Base-by-base conservation (phyloP, 2,888 invertebrate genomes). In the Pammene fasciana region DNA sequence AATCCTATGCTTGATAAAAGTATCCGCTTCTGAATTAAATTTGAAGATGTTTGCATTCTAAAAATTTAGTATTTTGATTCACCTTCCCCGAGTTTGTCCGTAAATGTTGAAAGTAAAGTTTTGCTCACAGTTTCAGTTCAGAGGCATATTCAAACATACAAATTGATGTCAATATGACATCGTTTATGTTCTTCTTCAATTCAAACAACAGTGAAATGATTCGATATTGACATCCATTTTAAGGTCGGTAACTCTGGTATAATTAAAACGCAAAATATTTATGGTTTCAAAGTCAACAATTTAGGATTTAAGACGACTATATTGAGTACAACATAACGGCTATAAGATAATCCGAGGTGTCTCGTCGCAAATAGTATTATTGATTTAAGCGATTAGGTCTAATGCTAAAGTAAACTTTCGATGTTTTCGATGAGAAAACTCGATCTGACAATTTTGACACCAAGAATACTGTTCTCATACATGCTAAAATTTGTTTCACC, bases 1-100 rank as follows among this genome's bases (percentile, higher is more conserved):
- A 59, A 70, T 59, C 65, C 59, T 41, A 45, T 65, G 45, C 26
- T 7, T 54, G 70, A 70, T 70, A 70, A 54, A 50, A 8, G 41
- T 46, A 59, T 65, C 65, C 65, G 34, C 45, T 65, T 43, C 45
- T 9, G 26, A 54, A 48, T 59, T 62, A 5, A 34, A 38, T 59
- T 60, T 14, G 10, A 52, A n/a, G 16, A 45, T 18, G 34, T 34
- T 56, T 18, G 46, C 10, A 38, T 45, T 46, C 18, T 14, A 0
- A 46, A 36, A 65, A 46, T 0, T n/a, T n/a, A n/a, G n/a, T n/a
- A n/a, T 34, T 46, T 45, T 14, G 0, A 4, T 9, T 14, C 4
- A 26, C 4, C 4, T 26, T 4, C 26, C 14, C 10, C 11, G 8
- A 9, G 14, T 57, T 18, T 7, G 10, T 26, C 26, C 26, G 26